Evolutionary conservation across 2,888 invertebrate species (phyloP).

Genomic region (Autographa gamma): DNA sequence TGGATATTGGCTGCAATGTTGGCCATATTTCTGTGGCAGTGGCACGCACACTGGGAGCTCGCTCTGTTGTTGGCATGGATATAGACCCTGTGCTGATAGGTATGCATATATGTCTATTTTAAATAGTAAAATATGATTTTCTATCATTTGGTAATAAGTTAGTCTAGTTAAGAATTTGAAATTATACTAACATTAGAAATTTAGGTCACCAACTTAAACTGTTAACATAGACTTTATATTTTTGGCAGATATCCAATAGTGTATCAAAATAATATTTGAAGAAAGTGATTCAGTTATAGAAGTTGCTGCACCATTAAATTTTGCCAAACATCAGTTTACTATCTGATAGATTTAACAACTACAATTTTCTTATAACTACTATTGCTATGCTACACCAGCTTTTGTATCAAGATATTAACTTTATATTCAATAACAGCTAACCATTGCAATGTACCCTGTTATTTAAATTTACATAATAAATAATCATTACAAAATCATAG

Average conservation of each 20-base stretch:
- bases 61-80: conserved; percentile 97
- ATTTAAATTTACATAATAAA: too few relatives aligned
- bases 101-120: conserved; percentile 60
- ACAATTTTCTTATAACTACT: too few relatives aligned
- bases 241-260: conserved; percentile 37
- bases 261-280: not conserved
- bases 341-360: too few relatives aligned
- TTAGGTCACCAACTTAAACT: conserved; percentile 26
- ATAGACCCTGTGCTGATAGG: conserved; percentile 96
- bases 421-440: too few relatives aligned
- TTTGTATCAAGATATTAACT: too few relatives aligned
- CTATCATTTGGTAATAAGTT: not conserved
- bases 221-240: conserved; percentile 29
- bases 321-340: not conserved
- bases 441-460: too few relatives aligned
- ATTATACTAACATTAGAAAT: not conserved
- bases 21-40: conserved; percentile 98
- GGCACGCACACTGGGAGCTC: conserved; percentile 95
- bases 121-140: not conserved
- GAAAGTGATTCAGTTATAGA: conserved; percentile 5
- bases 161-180: not conserved
- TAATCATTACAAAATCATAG: too few relatives aligned
- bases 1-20: conserved; percentile 99
- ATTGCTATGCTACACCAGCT: too few relatives aligned
- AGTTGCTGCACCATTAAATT: not conserved